phyloP scores from a whole-genome alignment of 2,888 invertebrate genomes.

The Gibbula magus region DNA sequence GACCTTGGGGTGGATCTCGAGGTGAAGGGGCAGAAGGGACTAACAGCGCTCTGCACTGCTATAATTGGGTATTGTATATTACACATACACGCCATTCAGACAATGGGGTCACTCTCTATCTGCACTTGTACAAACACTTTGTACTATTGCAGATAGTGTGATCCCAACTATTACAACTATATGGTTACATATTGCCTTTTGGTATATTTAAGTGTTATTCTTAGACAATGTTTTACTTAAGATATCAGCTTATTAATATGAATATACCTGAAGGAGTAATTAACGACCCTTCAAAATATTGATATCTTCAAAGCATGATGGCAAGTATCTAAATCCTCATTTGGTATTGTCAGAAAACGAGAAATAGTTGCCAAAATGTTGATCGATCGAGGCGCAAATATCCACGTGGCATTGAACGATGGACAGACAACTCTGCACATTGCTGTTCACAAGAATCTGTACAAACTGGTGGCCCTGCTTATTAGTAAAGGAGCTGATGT shows the following conservation, averaged over 20 bases:
- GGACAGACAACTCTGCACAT: neutral
- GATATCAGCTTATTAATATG: neutral
- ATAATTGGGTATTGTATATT: constrained; percentile 4
- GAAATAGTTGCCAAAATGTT: neutral
- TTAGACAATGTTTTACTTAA: too few relatives aligned
- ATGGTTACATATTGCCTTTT: too few relatives aligned
- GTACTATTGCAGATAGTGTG: too few relatives aligned
- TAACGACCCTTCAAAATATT: too few relatives aligned
- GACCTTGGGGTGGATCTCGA: constrained; percentile 30
- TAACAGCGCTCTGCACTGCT: neutral
- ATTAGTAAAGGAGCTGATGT: constrained; percentile 3
- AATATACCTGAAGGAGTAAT: too few relatives aligned
- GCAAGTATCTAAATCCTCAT: neutral
- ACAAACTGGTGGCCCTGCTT: neutral
- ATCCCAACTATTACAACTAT: too few relatives aligned
- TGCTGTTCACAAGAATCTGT: neutral
- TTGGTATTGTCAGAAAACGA: neutral
- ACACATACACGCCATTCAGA: neutral
- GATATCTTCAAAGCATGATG: too few relatives aligned
- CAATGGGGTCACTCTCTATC: too few relatives aligned
- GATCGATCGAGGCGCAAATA: constrained; percentile 12
- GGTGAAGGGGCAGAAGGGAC: neutral
- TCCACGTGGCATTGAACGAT: neutral
- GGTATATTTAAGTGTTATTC: too few relatives aligned
- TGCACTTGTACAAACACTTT: too few relatives aligned